Evolutionary conservation across 1,140 invertebrate species (phyloP).

Genomic region (Saccostrea glomerata): DNA sequence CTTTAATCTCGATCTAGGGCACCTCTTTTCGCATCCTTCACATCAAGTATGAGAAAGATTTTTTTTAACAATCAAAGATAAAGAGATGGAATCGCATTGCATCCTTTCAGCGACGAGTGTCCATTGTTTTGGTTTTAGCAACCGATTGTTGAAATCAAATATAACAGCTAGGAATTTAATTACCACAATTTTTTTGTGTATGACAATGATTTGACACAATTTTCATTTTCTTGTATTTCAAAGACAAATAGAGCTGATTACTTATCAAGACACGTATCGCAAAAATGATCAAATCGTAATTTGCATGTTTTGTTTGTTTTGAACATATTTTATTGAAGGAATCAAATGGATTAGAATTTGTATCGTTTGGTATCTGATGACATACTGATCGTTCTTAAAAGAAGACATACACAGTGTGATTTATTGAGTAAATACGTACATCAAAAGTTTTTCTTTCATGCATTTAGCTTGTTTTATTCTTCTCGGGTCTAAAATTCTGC

Average conservation of each 20-base stretch:
- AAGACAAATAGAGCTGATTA: neutral
- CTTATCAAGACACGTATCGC: neutral
- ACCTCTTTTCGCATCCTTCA: too few species aligned
- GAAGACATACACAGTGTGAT: neutral
- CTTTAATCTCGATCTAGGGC: too few species aligned
- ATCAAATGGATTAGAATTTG: too few species aligned
- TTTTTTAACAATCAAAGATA: too few species aligned
- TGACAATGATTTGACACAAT: neutral
- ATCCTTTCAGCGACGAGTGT: too few species aligned
- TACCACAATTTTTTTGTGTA: neutral
- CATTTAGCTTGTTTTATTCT: neutral
- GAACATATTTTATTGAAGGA: too few species aligned
- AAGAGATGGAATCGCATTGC: too few species aligned
- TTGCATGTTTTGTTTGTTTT: too few species aligned
- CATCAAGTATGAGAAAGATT: too few species aligned
- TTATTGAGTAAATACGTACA: neutral
- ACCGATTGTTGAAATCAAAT: too few species aligned
- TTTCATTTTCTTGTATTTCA: neutral
- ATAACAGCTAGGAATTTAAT: too few species aligned
- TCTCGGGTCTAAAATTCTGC: neutral
- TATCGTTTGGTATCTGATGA: neutral
- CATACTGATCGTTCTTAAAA: neutral
- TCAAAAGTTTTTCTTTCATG: neutral
- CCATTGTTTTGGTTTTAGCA: too few species aligned
- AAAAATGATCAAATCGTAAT: slow-evolving; percentile 17